Evolutionary conservation across 2,113 vertebrate genomes (phyloP), one percentile per base, ranked within the genome.

Genomic region (Muscicapa adusta): DNA sequence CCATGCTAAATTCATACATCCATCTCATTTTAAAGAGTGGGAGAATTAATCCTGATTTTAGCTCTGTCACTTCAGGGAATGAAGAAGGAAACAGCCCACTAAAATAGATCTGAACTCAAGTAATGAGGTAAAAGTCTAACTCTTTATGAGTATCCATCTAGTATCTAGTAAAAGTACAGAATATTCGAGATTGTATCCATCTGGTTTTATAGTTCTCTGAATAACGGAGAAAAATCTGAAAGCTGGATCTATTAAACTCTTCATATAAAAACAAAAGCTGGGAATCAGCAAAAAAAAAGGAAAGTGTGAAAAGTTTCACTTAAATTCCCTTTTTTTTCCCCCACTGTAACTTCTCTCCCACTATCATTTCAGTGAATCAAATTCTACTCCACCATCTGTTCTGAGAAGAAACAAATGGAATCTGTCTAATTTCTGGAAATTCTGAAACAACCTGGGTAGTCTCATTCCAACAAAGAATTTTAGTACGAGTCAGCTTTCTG

Each of bases 361-460:
- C 85, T 89, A 56, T 84, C 88, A 74, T 76, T 81, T 94, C 73
- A 91, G 72, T 67, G 83, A 93, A 90, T 94, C 93, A 93, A 94
- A 95, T 89, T 94, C 87, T 95, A 95, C 73, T 92, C 84, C 54
- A 91, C 77, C 89, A 94, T 93, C 96, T 97, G 93, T 87, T 94
- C 84, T 89, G 80, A 89, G 76, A 65, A 89, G 58, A 94, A 94
- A 95, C 77, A 96, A 92, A 91, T 73, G 70, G 66, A 93, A 74
- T 82, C 66, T 1, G 9, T 72, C 45, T 95, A 72, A 93, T 93
- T 84, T 96, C 95, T 94, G 91, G 84, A 82, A 94, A 88, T 82
- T 94, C 93, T 94, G 70, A 91, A 94, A 93, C 66, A 92, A 92
- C 47, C 77, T 76, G 61, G 14, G 36, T 85, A 94, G 75, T 91